Evolutionary conservation across 2,888 invertebrate species (phyloP).

Genomic region (Papilio gigon): DNA sequence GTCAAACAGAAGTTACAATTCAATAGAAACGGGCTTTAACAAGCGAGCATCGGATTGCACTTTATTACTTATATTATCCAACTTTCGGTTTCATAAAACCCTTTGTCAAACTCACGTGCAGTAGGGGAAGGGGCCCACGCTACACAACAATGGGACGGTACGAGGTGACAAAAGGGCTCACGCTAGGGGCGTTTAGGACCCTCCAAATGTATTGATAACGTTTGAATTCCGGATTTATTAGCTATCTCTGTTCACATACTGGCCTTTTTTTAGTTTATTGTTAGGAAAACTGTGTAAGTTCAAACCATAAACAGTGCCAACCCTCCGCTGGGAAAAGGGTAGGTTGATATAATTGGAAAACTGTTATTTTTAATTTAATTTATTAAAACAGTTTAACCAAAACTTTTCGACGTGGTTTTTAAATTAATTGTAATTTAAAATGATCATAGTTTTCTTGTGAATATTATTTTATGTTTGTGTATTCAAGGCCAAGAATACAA

Average conservation of each 20-base stretch:
- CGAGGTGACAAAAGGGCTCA: slow-evolving; percentile 51
- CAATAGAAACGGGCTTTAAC: slow-evolving; percentile 57
- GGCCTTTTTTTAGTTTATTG: slow-evolving; percentile 3
- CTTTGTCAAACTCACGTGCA: slow-evolving; percentile 73
- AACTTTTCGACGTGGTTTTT: not conserved
- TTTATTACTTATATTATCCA: slow-evolving; percentile 62
- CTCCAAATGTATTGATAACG: slow-evolving; percentile 55
- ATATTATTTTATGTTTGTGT: not conserved
- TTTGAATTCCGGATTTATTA: slow-evolving; percentile 54
- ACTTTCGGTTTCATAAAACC: slow-evolving; percentile 57
- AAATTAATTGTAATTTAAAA: not conserved
- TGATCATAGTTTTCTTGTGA: no score
- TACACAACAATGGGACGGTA: slow-evolving; percentile 55
- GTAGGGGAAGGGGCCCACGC: slow-evolving; percentile 60
- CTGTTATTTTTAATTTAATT: not conserved
- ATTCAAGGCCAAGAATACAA: not conserved
- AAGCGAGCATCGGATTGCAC: slow-evolving; percentile 53
- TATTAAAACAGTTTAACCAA: not conserved
- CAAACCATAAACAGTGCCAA: no score
- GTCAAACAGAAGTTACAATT: slow-evolving; percentile 55
- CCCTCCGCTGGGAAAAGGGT: no score
- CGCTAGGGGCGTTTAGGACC: slow-evolving; percentile 54
- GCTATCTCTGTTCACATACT: slow-evolving; percentile 42
- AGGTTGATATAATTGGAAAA: not conserved
- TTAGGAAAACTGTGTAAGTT: not conserved